Base-by-base conservation (phyloP, 1,140 invertebrate genomes). In the Grapholita molesta region DNA sequence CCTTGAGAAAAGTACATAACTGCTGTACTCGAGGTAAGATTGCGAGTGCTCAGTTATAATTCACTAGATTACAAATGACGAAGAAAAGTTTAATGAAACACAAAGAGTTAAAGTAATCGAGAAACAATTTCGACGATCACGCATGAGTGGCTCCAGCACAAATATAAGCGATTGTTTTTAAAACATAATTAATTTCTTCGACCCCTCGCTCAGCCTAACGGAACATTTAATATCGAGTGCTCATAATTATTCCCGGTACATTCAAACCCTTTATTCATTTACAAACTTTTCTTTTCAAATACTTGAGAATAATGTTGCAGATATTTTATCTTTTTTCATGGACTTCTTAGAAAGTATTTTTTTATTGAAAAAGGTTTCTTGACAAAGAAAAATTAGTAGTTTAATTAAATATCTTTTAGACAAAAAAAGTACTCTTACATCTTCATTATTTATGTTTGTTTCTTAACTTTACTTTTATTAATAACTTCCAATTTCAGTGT, bases 151-250 rank as follows among this genome's bases (percentile, higher is more conserved):
- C 75, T 81, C 77, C 85, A 75, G 72, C 77, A 89, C 86, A 90
- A 91, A 91, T 91, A 88, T 88, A 90, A 85, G 81, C 83, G 82
- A 91, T 91, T 91, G 89, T 91, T 91, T 91, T 91, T 88, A 90
- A 90, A 91, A 90, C 88, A 86, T 90, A 90, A 91, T 91, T 90
- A 91, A 89, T 91, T 90, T 90, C 78, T 85, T 83, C 84, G 82
- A 84, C 88, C 88, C 88, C 84, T 89, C 83, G 84, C 75, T 77
- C 82, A 78, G 74, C 73, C 81, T 85, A 86, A 88, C 88, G 88
- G 84, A 89, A 89, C 88, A 89, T 92, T 90, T 90, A 91, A 90
- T 92, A 89, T 90, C 77, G 88, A 90, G 84, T 85, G 86, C 83
- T 89, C 88, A 86, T 90, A 91, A 89, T 89, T 90, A 91, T 90